Evolutionary conservation across 2,797 vertebrate species (phyloP).

Genomic region (Orestias chungarensis): DNA sequence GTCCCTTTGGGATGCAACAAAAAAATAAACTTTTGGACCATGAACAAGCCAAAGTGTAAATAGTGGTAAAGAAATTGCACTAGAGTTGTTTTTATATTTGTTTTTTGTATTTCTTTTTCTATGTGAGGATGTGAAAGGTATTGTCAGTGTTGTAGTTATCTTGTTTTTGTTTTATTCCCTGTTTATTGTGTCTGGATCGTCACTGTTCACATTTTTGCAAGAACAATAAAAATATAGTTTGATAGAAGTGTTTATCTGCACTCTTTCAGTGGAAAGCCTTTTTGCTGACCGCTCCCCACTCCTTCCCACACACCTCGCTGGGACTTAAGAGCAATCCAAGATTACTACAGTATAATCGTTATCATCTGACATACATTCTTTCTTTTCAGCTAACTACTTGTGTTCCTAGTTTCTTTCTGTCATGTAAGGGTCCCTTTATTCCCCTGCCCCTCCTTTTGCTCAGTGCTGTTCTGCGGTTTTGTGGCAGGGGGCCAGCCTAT

Average conservation of each 20-base stretch:
- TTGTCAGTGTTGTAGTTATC: constrained; percentile 48
- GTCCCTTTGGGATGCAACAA: constrained; percentile 38
- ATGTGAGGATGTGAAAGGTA: constrained; percentile 56
- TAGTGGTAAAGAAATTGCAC: constrained; percentile 62
- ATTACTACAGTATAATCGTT: constrained; percentile 74
- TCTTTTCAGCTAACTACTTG: constrained; percentile 58
- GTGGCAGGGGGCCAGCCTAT: constrained; percentile 83
- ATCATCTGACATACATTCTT: constrained; percentile 75
- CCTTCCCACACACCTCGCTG: constrained; percentile 65
- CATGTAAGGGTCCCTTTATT: constrained; percentile 51
- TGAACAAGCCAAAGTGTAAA: constrained; percentile 80
- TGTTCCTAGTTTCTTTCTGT: constrained; percentile 39
- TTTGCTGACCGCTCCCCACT: constrained; percentile 56
- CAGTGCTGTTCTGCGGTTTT: constrained; percentile 65
- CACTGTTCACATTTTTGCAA: constrained; percentile 57
- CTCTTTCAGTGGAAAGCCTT: constrained; percentile 49
- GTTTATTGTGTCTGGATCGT: constrained; percentile 50
- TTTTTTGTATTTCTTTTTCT: constrained; percentile 33
- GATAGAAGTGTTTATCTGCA: constrained; percentile 60
- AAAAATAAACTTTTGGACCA: constrained; percentile 59
- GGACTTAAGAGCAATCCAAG: constrained; percentile 62
- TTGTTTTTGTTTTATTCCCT: constrained; percentile 52
- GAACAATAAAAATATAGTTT: constrained; percentile 82
- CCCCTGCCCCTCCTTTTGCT: constrained; percentile 53
- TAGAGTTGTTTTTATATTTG: constrained; percentile 58